Evolutionary conservation across 2,113 vertebrate species (phyloP).

Genomic region (Myotis davidii): DNA sequence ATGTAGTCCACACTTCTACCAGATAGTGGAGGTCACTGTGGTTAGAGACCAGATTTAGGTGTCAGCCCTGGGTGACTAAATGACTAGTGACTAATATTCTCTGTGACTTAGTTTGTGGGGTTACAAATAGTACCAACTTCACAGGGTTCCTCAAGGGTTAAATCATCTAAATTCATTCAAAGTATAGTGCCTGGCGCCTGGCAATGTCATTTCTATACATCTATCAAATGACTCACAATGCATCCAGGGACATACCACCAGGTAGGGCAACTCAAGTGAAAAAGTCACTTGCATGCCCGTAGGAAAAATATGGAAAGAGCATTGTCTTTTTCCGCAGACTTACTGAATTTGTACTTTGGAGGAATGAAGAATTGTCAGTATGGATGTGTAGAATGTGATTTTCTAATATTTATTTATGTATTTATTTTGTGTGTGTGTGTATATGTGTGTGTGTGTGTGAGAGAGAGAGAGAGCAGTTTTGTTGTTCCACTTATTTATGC

Average conservation of each 20-base stretch:
- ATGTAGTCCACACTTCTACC: background rate
- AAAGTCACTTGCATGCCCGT: background rate
- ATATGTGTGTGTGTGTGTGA: too few relatives aligned
- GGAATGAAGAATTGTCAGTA: background rate
- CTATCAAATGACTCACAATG: background rate
- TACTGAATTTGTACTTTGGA: background rate
- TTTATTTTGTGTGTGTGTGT: too few relatives aligned
- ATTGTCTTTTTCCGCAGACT: background rate
- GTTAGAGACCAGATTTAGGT: background rate
- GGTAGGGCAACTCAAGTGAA: too few relatives aligned
- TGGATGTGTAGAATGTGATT: background rate
- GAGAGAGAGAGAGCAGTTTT: background rate
- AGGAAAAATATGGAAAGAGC: background rate
- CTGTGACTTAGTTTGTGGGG: background rate
- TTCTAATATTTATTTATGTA: background rate
- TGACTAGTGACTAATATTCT: background rate
- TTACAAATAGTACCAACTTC: background rate
- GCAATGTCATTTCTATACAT: background rate
- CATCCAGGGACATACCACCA: fast-evolving
- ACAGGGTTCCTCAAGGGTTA: background rate
- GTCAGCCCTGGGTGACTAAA: background rate
- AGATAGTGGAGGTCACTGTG: background rate
- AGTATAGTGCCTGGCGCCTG: background rate
- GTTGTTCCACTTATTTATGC: background rate
- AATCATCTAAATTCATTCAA: background rate